A percentile compares a stretch with the other conserved stretches of the same genome.
These are phyloP conservation scores for Ophiothrix spiculata DNA, from an alignment of 35 echinoderm and acorn worm genomes.

Conservation along the genomic window DNA sequence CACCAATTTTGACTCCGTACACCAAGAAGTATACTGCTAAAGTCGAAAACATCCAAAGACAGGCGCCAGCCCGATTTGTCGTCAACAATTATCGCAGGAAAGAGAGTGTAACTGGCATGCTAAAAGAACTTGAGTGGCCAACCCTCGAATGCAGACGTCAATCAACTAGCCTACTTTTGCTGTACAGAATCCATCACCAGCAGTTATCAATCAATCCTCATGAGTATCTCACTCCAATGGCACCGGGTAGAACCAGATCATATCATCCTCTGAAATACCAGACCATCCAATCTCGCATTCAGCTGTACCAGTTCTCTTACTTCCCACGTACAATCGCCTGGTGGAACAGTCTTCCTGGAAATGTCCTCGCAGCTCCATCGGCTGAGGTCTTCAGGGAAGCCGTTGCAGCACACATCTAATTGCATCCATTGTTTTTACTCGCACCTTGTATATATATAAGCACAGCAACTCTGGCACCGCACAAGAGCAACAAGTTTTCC, in stretches of 20 bases:
- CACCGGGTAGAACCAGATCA: not conserved
- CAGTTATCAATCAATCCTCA: not conserved
- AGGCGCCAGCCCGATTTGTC: constrained; percentile 9
- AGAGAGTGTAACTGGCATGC: constrained; percentile 22
- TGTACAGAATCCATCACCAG: constrained; percentile 15
- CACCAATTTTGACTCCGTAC: not conserved
- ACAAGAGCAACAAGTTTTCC: too few species aligned
- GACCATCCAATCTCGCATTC: not conserved
- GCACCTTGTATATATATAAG: too few species aligned
- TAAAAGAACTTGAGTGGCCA: constrained; percentile 16
- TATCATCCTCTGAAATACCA: constrained; percentile 17
- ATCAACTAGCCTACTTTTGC: not conserved
- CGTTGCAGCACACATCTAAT: too few species aligned
- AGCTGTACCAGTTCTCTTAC: not conserved
- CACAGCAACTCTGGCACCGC: too few species aligned
- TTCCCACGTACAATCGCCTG: constrained; percentile 7
- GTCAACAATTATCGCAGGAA: not conserved
- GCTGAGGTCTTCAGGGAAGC: too few species aligned
- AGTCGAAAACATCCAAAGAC: constrained; percentile 18
- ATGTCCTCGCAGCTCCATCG: too few species aligned
- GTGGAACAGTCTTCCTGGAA: too few species aligned
- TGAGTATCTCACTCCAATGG: constrained; percentile 8
- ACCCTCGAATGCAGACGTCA: constrained; percentile 5
- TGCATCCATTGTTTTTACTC: too few species aligned
- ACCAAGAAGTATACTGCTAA: constrained; percentile 18